Base-by-base conservation (phyloP, 2,888 invertebrate genomes). In the Nomada fucata region DNA sequence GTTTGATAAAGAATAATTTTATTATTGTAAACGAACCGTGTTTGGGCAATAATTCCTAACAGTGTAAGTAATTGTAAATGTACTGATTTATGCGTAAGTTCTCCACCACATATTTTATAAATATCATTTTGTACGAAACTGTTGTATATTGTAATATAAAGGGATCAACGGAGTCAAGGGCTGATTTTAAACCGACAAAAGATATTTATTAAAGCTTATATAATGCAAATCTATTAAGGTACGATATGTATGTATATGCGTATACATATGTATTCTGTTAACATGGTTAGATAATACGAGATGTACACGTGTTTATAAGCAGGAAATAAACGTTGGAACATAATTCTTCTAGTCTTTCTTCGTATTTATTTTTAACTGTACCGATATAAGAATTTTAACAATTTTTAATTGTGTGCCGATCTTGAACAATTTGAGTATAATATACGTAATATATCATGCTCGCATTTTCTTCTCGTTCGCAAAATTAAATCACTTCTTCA, bases 351-450 rank as follows among this genome's bases (percentile, higher is more conserved):
- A 73, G 23, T 18, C 61, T 61, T 65, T 73, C 74, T 67, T 20
- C 55, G 69, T 76, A 63, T 87, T 88, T 88, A 88, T 88, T 88
- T 82, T 53, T 82, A 81, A 86, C 77, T 75, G 74, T 80, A 85
- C 77, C 68, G 79, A 84, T 86, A 79, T 86, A 86, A 82, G 86
- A 86, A 76, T 84, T 76, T 83, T 83, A 86, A 88, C 83, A 86
- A 86, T 60, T 65, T 86, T 69, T 53, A 80, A 15, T 42, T 77
- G 83, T 79, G 74, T 73, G 70, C 79, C 83, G 64, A 88, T 59
- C 72, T 79, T 77, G 67, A 87, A 86, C 81, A 86, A 74, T 83
- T 87, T 78, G 78, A 86, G 85, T 76, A 83, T 79, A 82, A 79
- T 86, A 86, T 88, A 83, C 18, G 68, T 82, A 55, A 69, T 79